A percentile compares a stretch with the other conserved stretches of the same genome.
phyloP scores from a whole-genome alignment of 2,797 vertebrate species.

The Amphiprion clarkii region DNA sequence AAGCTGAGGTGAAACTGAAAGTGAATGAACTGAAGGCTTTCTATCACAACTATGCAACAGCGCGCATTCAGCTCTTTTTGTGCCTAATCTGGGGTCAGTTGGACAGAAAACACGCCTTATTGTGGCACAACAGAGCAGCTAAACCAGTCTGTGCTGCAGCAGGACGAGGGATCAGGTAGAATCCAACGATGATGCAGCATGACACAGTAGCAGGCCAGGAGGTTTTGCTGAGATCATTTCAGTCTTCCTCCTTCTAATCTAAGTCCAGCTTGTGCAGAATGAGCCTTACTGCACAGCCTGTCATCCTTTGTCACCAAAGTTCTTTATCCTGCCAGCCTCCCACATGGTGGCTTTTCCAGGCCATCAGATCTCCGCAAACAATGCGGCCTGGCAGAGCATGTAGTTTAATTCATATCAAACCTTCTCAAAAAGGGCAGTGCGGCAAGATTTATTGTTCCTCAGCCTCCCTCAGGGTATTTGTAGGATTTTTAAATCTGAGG shows the following conservation, averaged over 20 bases:
- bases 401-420: conserved; percentile 2
- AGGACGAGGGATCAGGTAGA: not conserved
- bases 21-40: not conserved
- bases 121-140: conserved; percentile 16
- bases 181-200: conserved; percentile 21
- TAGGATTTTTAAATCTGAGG: not conserved
- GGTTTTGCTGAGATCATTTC: conserved; percentile 33
- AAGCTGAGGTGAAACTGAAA: too few species aligned
- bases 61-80: not conserved
- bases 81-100: conserved; percentile 7
- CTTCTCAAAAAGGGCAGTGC: not conserved
- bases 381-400: not conserved
- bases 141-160: not conserved
- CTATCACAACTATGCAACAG: too few species aligned
- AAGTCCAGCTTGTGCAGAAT: conserved; percentile 29
- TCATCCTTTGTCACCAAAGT: conserved; percentile 31
- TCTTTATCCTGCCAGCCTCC: conserved; percentile 51
- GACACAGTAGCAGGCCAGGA: conserved; percentile 1
- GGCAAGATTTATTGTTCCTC: conserved; percentile 9
- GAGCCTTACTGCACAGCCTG: conserved; percentile 15
- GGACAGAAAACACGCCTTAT: not conserved
- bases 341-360: conserved; percentile 25
- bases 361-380: conserved; percentile 37
- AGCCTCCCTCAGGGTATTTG: not conserved
- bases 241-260: conserved; percentile 19